Evolutionary conservation across 2,797 vertebrate species (phyloP).

Genomic region (Carduelis carduelis): DNA sequence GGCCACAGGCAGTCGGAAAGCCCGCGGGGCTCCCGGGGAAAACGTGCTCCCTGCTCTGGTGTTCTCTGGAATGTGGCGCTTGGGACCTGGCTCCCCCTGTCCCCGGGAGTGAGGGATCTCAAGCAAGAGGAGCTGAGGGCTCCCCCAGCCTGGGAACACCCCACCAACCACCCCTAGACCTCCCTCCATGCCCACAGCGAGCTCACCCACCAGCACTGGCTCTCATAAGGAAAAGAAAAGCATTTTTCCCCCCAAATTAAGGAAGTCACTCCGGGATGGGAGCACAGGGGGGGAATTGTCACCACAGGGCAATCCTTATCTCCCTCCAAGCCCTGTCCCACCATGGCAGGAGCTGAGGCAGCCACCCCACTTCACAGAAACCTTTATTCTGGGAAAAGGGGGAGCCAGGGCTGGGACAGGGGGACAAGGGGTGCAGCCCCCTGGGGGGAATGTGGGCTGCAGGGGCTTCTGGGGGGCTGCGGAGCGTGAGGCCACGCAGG

Average conservation of each 20-base stretch:
- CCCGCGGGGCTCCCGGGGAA: fast-evolving
- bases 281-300: background rate
- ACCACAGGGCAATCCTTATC: fast-evolving
- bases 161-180: background rate
- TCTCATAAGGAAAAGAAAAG: fast-evolving
- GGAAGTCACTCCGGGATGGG: background rate
- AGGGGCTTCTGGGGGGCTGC: background rate
- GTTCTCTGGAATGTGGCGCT: fast-evolving
- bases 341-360: background rate
- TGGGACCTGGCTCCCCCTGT: background rate
- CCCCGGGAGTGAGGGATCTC: fast-evolving
- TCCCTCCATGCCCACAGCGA: fast-evolving
- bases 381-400: slow-evolving; percentile 28
- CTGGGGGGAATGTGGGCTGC: fast-evolving
- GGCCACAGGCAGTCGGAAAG: fast-evolving
- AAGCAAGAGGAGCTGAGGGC: background rate
- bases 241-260: background rate
- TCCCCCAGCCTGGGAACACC: background rate
- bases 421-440: background rate
- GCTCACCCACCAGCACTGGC: fast-evolving
- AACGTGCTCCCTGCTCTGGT: background rate
- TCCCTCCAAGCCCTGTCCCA: background rate
- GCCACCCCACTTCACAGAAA: fast-evolving
- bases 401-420: background rate
- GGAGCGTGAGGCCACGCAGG: fast-evolving